Conservation (phyloP, 2,888 invertebrate genomes). For the Frankliniella fusca region DNA sequence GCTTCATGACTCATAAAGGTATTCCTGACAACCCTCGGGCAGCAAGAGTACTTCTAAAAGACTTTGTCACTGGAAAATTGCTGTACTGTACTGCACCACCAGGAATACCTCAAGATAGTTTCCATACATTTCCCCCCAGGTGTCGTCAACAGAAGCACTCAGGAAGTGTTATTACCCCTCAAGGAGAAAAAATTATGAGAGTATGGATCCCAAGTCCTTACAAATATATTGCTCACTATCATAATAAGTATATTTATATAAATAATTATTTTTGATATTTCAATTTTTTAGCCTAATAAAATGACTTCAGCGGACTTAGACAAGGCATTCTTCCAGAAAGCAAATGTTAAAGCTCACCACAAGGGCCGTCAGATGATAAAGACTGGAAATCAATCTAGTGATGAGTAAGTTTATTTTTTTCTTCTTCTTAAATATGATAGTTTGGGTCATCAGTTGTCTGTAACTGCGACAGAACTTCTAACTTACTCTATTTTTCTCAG, state of each 20-base stretch:
- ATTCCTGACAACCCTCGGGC: slow-evolving; percentile 91
- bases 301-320: slow-evolving; percentile 58
- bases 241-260: slow-evolving; percentile 30
- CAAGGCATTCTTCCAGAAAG: slow-evolving; percentile 56
- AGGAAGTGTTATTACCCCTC: slow-evolving; percentile 52
- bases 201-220: slow-evolving; percentile 46
- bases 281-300: slow-evolving; percentile 41
- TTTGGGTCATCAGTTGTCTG: neutral
- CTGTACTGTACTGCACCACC: slow-evolving; percentile 82
- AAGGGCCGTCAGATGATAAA: slow-evolving; percentile 44
- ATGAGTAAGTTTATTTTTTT: neutral
- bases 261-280: neutral
- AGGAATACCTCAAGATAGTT: slow-evolving; percentile 57
- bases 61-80: slow-evolving; percentile 82
- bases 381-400: neutral
- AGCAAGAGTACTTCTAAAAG: slow-evolving; percentile 84
- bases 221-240: neutral
- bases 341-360: slow-evolving; percentile 48
- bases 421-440: neutral
- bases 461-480: neutral
- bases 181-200: slow-evolving; percentile 55
- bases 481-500: neutral
- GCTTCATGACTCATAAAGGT: slow-evolving; percentile 94
- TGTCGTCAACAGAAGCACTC: neutral
- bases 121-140: slow-evolving; percentile 52